Base-by-base conservation (phyloP, 2,888 invertebrate genomes). In the Himalopsyche tibetana region DNA sequence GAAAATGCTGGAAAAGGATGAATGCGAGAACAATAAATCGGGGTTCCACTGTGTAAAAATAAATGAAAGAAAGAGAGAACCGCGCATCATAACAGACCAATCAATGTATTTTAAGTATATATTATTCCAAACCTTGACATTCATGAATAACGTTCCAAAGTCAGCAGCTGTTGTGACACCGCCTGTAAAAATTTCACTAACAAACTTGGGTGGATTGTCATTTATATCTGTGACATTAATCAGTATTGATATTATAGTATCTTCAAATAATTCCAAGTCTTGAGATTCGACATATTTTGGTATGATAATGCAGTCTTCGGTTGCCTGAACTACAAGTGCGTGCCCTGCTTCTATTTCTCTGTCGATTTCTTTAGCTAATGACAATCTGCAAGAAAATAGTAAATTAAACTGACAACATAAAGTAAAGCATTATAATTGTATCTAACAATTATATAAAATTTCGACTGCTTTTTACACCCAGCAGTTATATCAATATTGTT, bases 101-200 rank as follows among this genome's bases (percentile, higher is more conserved):
- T n/a, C n/a, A 56, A 56, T n/a, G 17, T 19, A 6, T 56, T 17
- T 56, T 56, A 11, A 17, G 9, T 28, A 28, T 19, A n/a, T n/a
- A 63, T n/a, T 63, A n/a, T 19, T 63, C 63, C 69, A 90, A 91
- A 96, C 97, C 93, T 96, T 96, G 0, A 98, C 94, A 88, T 95
- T 94, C 96, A 98, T 97, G 90, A 98, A 97, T 89, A 96, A 95
- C 0, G 96, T 95, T 0, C 98, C 98, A 91, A 98, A 98, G 91
- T 97, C 96, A 0, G 98, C 97, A 88, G 97, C 97, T 0, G 98
- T 98, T 17, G 98, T 98, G 1, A 99, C 97, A 1, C 99, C 99
- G 0, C 98, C 98, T 0, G 98, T 98, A 90, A 99, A 98, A 87
- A 98, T 95, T 89, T 95, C 94, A 87, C 95, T 96, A 4, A 94